Evolutionary conservation across 2,888 invertebrate species (phyloP).

Genomic region (Alloplasta piceator): DNA sequence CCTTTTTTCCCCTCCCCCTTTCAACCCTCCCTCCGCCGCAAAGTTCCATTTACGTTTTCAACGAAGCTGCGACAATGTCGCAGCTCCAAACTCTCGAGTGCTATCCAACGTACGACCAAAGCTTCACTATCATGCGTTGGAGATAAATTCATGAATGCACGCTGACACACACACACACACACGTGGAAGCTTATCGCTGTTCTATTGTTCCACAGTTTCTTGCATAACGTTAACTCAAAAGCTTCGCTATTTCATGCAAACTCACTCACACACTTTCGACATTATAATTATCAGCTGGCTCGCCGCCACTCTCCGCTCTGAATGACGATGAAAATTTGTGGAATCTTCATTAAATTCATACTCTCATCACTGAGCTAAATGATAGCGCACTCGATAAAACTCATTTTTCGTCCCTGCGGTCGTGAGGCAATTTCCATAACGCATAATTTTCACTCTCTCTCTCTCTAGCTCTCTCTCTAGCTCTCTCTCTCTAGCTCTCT

Average conservation of each 20-base stretch:
- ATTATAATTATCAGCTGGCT: conserved; percentile 39
- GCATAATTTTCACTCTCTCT: conserved; percentile 33
- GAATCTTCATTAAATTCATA: conserved; percentile 45
- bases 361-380: neutral
- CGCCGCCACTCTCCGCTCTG: neutral
- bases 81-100: neutral
- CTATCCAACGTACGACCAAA: neutral
- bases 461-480: neutral
- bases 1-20: neutral
- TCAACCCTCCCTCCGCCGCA: neutral
- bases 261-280: neutral
- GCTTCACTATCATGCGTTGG: neutral
- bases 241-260: conserved; percentile 18
- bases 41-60: no score
- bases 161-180: conserved; percentile 7
- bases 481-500: neutral
- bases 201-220: conserved; percentile 38
- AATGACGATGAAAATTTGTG: conserved; percentile 41
- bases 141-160: conserved; percentile 10
- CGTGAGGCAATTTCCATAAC: conserved; percentile 44
- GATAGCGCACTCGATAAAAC: conserved; percentile 16
- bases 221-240: conserved; percentile 38
- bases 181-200: conserved; percentile 31
- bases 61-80: neutral
- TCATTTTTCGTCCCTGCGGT: conserved; percentile 18